Conservation (phyloP, 2,888 invertebrate species). For the Laspeyria flexula region DNA sequence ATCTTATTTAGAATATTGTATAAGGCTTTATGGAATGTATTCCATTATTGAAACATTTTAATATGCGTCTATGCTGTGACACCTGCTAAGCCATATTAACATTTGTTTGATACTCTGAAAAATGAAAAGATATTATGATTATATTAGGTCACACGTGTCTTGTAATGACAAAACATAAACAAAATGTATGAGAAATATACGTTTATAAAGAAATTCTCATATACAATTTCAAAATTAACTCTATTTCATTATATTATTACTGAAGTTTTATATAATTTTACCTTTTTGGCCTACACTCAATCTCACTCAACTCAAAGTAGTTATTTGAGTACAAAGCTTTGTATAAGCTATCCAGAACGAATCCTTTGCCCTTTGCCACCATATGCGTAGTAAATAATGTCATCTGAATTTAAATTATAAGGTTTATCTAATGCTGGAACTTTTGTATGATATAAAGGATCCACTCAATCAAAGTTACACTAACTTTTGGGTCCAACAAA, state of each 20-base stretch:
- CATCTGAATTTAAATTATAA: slow-evolving; percentile 49
- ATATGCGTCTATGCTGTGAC: too few species aligned
- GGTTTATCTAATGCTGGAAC: slow-evolving; percentile 17
- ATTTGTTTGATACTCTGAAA: slow-evolving; percentile 3
- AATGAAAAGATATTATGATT: too few species aligned
- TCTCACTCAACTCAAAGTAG: slow-evolving; percentile 33
- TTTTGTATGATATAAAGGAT: slow-evolving; percentile 37
- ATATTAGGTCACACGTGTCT: too few species aligned
- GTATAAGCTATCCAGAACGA: slow-evolving; percentile 15
- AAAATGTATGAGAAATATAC: slow-evolving; percentile 11
- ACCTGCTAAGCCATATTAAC: too few species aligned
- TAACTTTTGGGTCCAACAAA: slow-evolving; percentile 57
- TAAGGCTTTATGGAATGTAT: too few species aligned
- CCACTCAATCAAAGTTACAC: slow-evolving; percentile 49
- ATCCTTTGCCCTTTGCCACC: slow-evolving; percentile 16
- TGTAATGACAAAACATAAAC: too few species aligned
- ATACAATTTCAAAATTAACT: slow-evolving; percentile 21
- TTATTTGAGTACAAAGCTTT: slow-evolving; percentile 23
- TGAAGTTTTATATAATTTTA: slow-evolving; percentile 27
- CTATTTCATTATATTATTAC: slow-evolving; percentile 27
- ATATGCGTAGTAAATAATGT: slow-evolving; percentile 36
- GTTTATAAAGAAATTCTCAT: slow-evolving; percentile 23
- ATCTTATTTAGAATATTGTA: too few species aligned
- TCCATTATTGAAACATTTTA: too few species aligned
- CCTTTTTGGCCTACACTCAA: slow-evolving; percentile 28